Evolutionary conservation across 2,888 invertebrate species (phyloP), one percentile per base, ranked within the genome.

Genomic region (Julus scandinavius): DNA sequence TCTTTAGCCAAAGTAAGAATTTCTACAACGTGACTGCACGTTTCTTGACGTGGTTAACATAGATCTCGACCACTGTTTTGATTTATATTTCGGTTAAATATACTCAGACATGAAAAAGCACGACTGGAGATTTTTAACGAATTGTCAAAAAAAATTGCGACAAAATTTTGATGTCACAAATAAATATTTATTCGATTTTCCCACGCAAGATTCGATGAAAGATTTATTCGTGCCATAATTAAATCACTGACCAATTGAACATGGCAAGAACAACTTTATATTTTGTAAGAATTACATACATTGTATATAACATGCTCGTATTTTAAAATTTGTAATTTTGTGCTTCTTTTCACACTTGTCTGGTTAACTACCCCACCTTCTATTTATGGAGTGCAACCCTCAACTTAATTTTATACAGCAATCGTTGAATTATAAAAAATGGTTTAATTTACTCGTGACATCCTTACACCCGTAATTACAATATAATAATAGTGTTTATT

Each of bases 401-500:
- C 20, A 20, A 20, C 29, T 72, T 9, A 29, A 29, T n/a, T 54
- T 72, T 11, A 72, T 29, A 20, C 72, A 29, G 72, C 72, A 29
- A 20, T 72, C 29, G n/a, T 6, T 29, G 72, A 72, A 72, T 72
- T 72, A 72, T 63, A 63, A 7, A 72, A 72, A 6, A 7, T 72
- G 20, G 72, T 72, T 72, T 72, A 72, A 72, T 72, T 72, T 20
- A 7, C 72, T 17, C 72, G 20, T 72, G 29, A 72, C 17, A 72
- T 72, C 72, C 72, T 72, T 72, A 72, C 72, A 29, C 72, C 72
- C 20, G 20, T 72, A 72, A 72, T 72, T 72, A 72, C 72, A 20
- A 72, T 29, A 72, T 72, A 72, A 72, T 29, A 72, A n/a, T 29
- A 72, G 72, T 9, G 29, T 72, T 72, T 72, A 29, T 72, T 72